These are phyloP conservation scores for Chlorospingus flavigularis DNA, from an alignment of 2,797 vertebrate genomes.

Conservation along the genomic window DNA sequence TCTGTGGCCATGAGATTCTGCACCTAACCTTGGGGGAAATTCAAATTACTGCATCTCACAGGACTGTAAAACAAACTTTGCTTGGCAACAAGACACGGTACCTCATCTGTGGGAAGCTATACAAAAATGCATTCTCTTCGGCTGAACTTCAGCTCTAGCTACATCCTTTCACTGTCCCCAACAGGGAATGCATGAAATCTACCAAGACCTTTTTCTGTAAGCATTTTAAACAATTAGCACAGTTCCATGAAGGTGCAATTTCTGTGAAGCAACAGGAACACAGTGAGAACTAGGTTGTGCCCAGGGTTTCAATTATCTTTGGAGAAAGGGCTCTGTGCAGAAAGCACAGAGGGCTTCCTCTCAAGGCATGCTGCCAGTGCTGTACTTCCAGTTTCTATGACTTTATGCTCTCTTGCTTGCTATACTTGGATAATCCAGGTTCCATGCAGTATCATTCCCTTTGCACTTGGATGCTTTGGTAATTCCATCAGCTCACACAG, in stretches of 20 bases:
- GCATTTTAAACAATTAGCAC: not conserved
- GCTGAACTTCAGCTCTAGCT: not conserved
- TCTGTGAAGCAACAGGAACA: not conserved
- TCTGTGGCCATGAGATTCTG: not conserved
- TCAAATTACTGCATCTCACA: not conserved
- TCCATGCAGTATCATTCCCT: not conserved
- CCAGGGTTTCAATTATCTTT: not conserved
- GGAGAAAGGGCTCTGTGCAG: not conserved
- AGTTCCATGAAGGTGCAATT: not conserved
- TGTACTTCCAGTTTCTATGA: not conserved
- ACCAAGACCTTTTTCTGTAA: not conserved
- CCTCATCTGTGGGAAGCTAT: not conserved
- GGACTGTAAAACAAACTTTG: not conserved
- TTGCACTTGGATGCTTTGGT: not conserved
- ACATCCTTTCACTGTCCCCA: fast-evolving
- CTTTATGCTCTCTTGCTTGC: not conserved
- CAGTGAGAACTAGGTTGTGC: not conserved
- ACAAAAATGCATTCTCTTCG: not conserved
- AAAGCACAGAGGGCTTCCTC: not conserved
- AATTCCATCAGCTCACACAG: not conserved
- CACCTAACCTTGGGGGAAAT: not conserved
- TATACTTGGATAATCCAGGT: not conserved
- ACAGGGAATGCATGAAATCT: not conserved
- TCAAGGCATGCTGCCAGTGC: fast-evolving
- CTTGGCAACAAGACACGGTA: not conserved